Base-by-base conservation (phyloP, 2,113 vertebrate species). In the Thunnus maccoyii region DNA sequence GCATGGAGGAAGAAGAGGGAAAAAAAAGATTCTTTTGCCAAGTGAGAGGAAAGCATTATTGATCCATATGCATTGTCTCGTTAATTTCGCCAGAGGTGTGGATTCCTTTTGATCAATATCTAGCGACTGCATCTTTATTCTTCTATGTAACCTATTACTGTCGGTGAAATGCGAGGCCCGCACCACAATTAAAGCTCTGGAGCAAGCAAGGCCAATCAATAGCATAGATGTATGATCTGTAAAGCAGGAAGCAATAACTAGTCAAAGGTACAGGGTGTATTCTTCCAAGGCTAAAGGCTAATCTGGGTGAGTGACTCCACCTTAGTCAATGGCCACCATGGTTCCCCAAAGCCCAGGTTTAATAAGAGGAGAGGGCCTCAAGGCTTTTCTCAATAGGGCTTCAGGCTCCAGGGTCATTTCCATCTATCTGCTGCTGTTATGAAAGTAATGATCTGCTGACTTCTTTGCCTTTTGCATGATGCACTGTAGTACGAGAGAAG, bases 81-180 rank as follows among this genome's bases (percentile, higher is more conserved):
- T 95, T 95, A 95, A 95, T 95, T 95, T 94, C 83, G 90, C 92
- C 69, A 69, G 88, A 93, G 92, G 94, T 95, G 94, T 94, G 87
- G 92, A 95, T 95, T 94, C 87, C 92, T 83, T 36, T 1, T 89
- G 83, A 94, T 95, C 95, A 51, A 95, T 95, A 94, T 70, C 77
- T n/a, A 66, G 86, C 76, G 82, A 94, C 87, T 93, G 93, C 94
- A 94, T 95, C 93, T 95, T 94, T 92, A 94, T 95, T 94, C 94
- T 94, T 93, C 88, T 78, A 87, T 93, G 92, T 94, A 95, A 95
- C 92, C 91, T 89, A 94, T 95, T 94, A 95, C 94, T 95, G 94
- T 92, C 85, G 57, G 86, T 89, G 92, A 94, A 94, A 94, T 90
- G 88, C 67, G 86, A 94, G 78, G 91, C 89, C 82, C 63, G 55